Evolutionary conservation across 2,797 vertebrate species (phyloP), one percentile per base, ranked within the genome.

Genomic region (Geotrypetes seraphini): DNA sequence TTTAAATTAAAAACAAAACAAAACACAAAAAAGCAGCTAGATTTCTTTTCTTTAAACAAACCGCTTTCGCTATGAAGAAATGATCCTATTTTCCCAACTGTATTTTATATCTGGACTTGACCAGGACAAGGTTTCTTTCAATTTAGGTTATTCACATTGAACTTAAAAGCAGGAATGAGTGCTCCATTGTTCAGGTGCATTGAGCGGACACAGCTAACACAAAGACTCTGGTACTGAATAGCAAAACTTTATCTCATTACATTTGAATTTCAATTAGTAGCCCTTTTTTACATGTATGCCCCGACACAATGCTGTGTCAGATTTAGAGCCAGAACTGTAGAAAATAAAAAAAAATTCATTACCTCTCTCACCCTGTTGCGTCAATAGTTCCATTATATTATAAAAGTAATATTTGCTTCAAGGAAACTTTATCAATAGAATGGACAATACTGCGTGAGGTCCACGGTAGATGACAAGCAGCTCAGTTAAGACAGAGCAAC

Each of bases 251-350:
- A 59, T 60, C 65, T 78, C 16, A 19, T 76, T 73, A 71, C 66
- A 73, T 75, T 56, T 68, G 79, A 81, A 83, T 84, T 68, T 79
- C 67, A 72, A 71, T 73, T 46, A 75, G 69, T 56, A 62, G 53
- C 52, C 49, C 49, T 51, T 63, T n/a, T 42, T n/a, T 43, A 46
- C 38, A 60, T 26, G 41, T 29, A 59, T 54, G 58, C 55, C 60
- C 60, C 46, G 57, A 58, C 55, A 71, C 44, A 64, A 46, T 28
- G 53, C 46, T 41, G 43, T 71, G 57, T 61, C 53, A 50, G 8
- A 68, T 64, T 65, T 55, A 47, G 59, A 66, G 45, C 38, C 38
- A 57, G 53, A 39, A 49, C 60, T 32, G 41, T 42, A 73, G 56
- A 73, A 77, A 66, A 73, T 71, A 66, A 69, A 75, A n/a, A n/a